Base-by-base conservation (phyloP, 2,797 vertebrate species). In the Mus caroli region DNA sequence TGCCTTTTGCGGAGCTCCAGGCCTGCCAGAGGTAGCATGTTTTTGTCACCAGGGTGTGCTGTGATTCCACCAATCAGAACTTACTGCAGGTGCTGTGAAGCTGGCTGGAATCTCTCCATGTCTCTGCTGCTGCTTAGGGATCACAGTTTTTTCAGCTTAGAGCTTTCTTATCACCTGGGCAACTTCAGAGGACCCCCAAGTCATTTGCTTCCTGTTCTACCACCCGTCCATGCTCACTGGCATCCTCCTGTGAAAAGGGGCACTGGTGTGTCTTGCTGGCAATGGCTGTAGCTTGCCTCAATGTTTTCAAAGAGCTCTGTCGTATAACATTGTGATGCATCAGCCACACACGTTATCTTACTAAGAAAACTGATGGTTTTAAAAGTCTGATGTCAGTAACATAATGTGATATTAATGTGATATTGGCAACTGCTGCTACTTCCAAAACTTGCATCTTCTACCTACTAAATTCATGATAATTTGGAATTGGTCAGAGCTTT, bases 11-110 rank as follows among this genome's bases (percentile, higher is more conserved):
- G 46, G 75, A 56, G 24, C 56, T 94, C 90, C 19, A 37, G 24
- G 40, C 19, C 83, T 83, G 82, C 56, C 4, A 19, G 60, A 86
- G 52, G 31, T 79, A 94, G 91, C 95, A 11, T 43, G 11, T 96
- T 96, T 20, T n/a, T 95, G 97, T 98, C 99, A 97, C 98, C 98
- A 99, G 99, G 97, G 99, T 99, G 99, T 99, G 99, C 98, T 99
- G 97, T 98, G 95, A 94, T 97, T 98, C 98, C 97, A 98, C 77
- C 80, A 97, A 93, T 97, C n/a, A 62, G 86, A 86, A 94, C 37
- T 95, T 91, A 88, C 91, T 7, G 28, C 7, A 11, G 71, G 58
- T 58, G 7, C 12, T 11, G 46, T 8, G 69, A 85, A 82, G 12
- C 96, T 96, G 94, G 1, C 60, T 67, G 56, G 92, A 97, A 71